Evolutionary conservation across 1,140 invertebrate species (phyloP).

Genomic region (Phymastichus coffea): DNA sequence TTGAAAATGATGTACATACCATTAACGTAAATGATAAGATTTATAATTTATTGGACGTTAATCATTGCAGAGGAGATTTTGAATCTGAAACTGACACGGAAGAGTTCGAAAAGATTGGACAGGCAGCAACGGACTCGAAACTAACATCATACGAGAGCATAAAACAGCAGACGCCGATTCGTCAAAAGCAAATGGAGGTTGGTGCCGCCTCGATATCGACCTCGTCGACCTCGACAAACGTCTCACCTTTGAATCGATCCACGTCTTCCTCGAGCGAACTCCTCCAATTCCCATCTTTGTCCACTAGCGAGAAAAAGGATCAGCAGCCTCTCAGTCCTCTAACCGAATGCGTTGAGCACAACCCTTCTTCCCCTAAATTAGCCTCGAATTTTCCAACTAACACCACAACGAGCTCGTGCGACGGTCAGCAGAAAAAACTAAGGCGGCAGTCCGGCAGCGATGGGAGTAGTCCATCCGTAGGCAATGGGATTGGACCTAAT

Average conservation of each 20-base stretch:
- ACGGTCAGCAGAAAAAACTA: constrained; percentile 42
- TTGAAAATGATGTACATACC: not conserved
- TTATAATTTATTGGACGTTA: constrained; percentile 28
- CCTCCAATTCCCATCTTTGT: constrained; percentile 45
- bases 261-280: constrained; percentile 47
- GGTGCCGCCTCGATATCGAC: constrained; percentile 49
- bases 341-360: constrained; percentile 46
- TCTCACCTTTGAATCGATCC: constrained; percentile 45
- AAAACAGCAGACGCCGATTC: constrained; percentile 36
- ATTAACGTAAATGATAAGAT: not conserved
- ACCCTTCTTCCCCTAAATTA: constrained; percentile 41
- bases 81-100: constrained; percentile 81
- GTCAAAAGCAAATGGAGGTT: constrained; percentile 54
- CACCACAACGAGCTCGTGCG: constrained; percentile 40
- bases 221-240: constrained; percentile 49
- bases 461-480: constrained; percentile 45
- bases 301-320: constrained; percentile 40
- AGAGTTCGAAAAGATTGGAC: constrained; percentile 78
- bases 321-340: constrained; percentile 46
- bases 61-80: constrained; percentile 61
- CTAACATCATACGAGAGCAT: constrained; percentile 40
- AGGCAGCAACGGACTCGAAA: constrained; percentile 60
- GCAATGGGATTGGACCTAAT: constrained; percentile 36
- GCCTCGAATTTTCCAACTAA: constrained; percentile 25
- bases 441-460: constrained; percentile 42